A percentile compares a stretch with the other conserved stretches of the same genome.
Conservation (phyloP, 2,113 vertebrate genomes). For the Formicarius rufipectus region DNA sequence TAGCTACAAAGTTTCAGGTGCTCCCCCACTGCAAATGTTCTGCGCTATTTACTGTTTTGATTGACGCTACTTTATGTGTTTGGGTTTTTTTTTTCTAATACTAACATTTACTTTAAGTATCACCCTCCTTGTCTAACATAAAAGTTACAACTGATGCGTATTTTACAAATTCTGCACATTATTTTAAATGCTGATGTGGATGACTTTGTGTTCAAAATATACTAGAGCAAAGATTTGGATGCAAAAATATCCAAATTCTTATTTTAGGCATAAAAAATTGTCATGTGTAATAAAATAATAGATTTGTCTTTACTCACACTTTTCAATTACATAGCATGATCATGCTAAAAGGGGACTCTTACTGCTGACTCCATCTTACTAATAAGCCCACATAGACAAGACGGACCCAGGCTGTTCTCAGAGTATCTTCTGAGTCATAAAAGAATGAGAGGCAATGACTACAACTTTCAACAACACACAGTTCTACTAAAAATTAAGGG, state of each 20-base stretch:
- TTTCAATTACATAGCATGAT: neutral
- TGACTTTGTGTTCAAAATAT: neutral
- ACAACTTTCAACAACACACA: neutral
- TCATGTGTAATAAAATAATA: neutral
- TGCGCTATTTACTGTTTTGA: neutral
- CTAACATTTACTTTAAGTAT: neutral
- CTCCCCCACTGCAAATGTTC: neutral
- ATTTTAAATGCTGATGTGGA: neutral
- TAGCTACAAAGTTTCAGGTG: constrained; percentile 6
- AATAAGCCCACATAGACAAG: neutral
- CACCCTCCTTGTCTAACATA: neutral
- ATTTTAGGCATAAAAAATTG: neutral
- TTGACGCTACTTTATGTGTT: neutral
- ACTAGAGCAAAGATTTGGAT: neutral
- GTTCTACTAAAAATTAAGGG: neutral
- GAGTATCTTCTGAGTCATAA: neutral
- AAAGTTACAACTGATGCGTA: neutral
- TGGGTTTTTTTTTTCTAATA: neutral
- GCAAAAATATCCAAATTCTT: neutral
- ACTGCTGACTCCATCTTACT: neutral
- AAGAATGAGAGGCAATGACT: neutral
- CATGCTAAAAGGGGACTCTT: neutral
- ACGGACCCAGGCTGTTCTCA: neutral
- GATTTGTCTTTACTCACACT: neutral
- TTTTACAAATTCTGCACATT: neutral